Evolutionary conservation across 1,140 invertebrate species (phyloP).

Genomic region (Anastrepha obliqua): DNA sequence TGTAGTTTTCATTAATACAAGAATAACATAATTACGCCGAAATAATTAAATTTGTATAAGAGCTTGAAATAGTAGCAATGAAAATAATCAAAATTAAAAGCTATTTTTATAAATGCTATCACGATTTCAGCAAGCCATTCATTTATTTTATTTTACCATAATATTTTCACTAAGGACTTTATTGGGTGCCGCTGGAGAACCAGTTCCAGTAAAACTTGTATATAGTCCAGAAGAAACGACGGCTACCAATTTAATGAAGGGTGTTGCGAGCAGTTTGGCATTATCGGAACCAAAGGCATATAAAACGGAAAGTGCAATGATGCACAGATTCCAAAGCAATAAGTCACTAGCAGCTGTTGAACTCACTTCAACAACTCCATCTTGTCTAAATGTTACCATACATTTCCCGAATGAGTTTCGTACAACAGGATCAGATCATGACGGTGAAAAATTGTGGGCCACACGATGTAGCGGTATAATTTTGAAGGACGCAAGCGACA

Average conservation of each 20-base stretch:
- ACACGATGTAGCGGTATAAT: constrained; percentile 48
- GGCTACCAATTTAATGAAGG: background rate
- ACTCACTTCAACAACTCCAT: background rate
- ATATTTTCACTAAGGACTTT: background rate
- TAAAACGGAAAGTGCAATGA: constrained; percentile 24
- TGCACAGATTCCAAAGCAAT: background rate
- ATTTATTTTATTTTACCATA: background rate
- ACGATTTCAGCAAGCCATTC: too few species aligned
- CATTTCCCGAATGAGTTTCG: constrained; percentile 56
- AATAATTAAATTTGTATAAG: too few species aligned
- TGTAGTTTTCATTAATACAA: too few species aligned
- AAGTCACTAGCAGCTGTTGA: background rate
- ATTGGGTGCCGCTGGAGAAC: background rate
- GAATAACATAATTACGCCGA: too few species aligned
- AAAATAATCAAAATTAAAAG: too few species aligned
- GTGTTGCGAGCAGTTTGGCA: background rate
- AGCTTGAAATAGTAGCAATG: too few species aligned
- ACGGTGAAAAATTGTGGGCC: constrained; percentile 25
- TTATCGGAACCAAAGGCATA: constrained; percentile 9
- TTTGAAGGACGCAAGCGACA: background rate
- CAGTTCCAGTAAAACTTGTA: constrained; percentile 31
- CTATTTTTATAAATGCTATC: too few species aligned
- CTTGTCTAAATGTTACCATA: background rate
- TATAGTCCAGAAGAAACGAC: constrained; percentile 1
- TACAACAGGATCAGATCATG: background rate